Evolutionary conservation across 2,113 vertebrate genomes (phyloP).

Genomic region (Microcebus jonahi): DNA sequence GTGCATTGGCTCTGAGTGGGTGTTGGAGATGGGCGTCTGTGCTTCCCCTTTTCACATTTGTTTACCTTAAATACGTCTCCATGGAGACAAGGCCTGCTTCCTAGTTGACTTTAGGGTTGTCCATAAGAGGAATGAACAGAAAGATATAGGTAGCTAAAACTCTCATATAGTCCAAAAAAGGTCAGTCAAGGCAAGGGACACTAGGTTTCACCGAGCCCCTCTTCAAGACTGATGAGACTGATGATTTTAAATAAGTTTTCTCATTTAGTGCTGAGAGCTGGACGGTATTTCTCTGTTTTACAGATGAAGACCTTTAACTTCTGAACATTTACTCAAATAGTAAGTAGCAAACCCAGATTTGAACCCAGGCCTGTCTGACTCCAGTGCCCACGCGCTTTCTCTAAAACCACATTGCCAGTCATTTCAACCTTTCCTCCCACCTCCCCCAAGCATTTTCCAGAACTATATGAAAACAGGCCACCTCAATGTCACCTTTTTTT

Average conservation of each 20-base stretch:
- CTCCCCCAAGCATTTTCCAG: constrained; percentile 61
- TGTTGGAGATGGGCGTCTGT: constrained; percentile 42
- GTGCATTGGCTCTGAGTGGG: constrained; percentile 61
- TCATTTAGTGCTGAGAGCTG: background rate
- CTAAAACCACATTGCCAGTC: background rate
- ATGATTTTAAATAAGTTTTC: background rate
- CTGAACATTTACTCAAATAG: constrained; percentile 65
- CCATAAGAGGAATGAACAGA: constrained; percentile 37
- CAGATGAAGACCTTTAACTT: background rate
- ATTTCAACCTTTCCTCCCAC: background rate
- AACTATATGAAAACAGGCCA: background rate
- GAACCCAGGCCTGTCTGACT: constrained; percentile 37
- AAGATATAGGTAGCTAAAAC: background rate
- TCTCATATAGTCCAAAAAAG: background rate
- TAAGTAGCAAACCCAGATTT: constrained; percentile 54
- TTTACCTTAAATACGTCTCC: constrained; percentile 74
- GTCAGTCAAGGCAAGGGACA: background rate
- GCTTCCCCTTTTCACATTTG: constrained; percentile 79
- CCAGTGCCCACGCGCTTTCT: constrained; percentile 47
- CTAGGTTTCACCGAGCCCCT: background rate
- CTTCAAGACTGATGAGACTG: background rate
- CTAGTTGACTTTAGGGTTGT: constrained; percentile 45
- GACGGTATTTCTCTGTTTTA: background rate
- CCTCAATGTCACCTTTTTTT: background rate
- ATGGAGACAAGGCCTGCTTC: constrained; percentile 61